Percentiles rank a stretch among this genome's conserved stretches.
Evolutionary conservation across 2,888 invertebrate genomes (phyloP).

Genomic region (Empis stercorea): DNA sequence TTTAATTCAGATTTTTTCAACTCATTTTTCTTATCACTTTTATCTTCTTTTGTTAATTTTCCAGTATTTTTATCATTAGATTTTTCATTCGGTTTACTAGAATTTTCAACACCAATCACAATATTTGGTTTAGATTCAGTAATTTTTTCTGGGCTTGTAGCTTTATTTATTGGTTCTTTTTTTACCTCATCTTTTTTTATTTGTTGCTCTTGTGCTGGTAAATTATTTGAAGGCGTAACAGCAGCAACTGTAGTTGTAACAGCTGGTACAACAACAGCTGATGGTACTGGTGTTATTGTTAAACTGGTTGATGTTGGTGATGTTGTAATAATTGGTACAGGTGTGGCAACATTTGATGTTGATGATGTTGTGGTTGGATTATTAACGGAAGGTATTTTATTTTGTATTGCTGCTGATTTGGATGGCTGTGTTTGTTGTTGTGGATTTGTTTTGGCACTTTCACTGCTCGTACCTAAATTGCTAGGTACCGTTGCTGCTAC

Average conservation of each 20-base stretch:
- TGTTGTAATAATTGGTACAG: neutral
- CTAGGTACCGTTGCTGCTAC: slow-evolving; percentile 6
- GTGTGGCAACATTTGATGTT: neutral
- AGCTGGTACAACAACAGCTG: slow-evolving; percentile 30
- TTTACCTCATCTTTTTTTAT: slow-evolving; percentile 3
- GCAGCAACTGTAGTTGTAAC: slow-evolving; percentile 20
- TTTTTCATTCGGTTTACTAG: no score
- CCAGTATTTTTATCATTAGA: no score
- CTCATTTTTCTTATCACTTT: neutral
- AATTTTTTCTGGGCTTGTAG: neutral
- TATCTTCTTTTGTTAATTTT: no score
- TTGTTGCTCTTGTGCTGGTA: slow-evolving; percentile 23
- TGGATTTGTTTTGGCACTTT: slow-evolving; percentile 10
- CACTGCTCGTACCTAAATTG: slow-evolving; percentile 3
- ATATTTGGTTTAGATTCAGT: no score
- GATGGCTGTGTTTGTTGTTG: neutral
- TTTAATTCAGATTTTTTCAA: no score
- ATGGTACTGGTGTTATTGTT: slow-evolving; percentile 24
- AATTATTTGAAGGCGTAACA: neutral
- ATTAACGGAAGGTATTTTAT: no score
- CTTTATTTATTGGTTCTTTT: neutral
- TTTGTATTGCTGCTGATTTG: neutral
- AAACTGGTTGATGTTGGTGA: neutral
- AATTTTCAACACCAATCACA: no score
- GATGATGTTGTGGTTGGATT: no score